Percentiles rank a stretch among this genome's conserved stretches.
phyloP scores from a whole-genome alignment of 2,888 invertebrate genomes.

The Magallana nippona region DNA sequence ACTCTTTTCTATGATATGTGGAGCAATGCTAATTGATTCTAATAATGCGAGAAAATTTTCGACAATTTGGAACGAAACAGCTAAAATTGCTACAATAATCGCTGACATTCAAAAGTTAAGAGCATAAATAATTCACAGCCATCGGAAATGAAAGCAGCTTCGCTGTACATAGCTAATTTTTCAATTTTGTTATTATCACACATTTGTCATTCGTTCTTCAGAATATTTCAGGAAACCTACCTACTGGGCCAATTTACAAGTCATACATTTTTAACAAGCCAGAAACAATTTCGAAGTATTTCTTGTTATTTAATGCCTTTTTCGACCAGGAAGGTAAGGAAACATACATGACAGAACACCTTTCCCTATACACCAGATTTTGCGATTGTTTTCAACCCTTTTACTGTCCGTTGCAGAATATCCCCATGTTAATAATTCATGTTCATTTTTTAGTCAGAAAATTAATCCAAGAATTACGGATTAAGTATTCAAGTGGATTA shows the following conservation, averaged over 20 bases:
- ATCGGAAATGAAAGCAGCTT: slow-evolving; percentile 17
- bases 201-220: background rate
- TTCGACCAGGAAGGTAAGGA: background rate
- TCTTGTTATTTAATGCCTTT: background rate
- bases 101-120: slow-evolving; percentile 1
- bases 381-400: no score
- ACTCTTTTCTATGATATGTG: background rate
- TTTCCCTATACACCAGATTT: background rate
- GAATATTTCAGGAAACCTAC: slow-evolving; percentile 29
- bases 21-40: background rate
- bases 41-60: background rate
- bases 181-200: slow-evolving; percentile 26
- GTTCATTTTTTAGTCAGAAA: no score
- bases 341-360: background rate
- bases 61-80: background rate
- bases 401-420: no score
- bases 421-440: no score
- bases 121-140: slow-evolving; percentile 15
- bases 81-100: background rate
- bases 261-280: slow-evolving; percentile 11
- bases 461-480: no score
- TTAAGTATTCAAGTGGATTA: no score
- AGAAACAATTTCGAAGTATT: background rate
- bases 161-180: slow-evolving; percentile 10
- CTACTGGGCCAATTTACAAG: slow-evolving; percentile 26